Evolutionary conservation across 2,888 invertebrate genomes (phyloP).

Genomic region (Barypeithes pellucidus): DNA sequence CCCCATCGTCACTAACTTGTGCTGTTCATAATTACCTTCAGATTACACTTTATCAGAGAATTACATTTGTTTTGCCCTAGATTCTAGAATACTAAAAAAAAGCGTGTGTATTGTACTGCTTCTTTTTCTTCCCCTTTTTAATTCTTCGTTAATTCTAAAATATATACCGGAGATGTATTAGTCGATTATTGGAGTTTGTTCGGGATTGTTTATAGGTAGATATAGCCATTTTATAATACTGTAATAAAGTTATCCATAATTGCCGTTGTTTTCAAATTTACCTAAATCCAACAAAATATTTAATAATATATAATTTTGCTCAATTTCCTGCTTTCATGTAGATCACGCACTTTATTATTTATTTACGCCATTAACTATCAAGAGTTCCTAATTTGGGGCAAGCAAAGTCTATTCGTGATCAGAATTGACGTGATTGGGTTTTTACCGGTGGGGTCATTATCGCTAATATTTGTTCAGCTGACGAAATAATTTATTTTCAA

Average conservation of each 20-base stretch:
- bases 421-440: not conserved
- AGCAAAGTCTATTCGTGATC: not conserved
- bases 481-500: too few species aligned
- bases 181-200: too few species aligned
- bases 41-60: too few species aligned
- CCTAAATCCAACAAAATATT: constrained; percentile 1
- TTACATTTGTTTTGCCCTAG: not conserved
- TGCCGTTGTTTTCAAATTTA: not conserved
- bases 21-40: too few species aligned
- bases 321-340: not conserved
- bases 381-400: not conserved
- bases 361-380: not conserved
- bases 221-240: too few species aligned
- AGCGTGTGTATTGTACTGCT: too few species aligned
- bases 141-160: too few species aligned
- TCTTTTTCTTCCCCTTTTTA: too few species aligned
- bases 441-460: not conserved
- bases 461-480: not conserved
- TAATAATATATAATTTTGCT: not conserved
- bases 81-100: not conserved
- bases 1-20: too few species aligned
- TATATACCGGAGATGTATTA: too few species aligned
- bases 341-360: not conserved
- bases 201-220: too few species aligned
- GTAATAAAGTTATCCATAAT: not conserved